Evolutionary conservation across 2,888 invertebrate species (phyloP), one percentile per base, ranked within the genome.

Genomic region (Acanthoscelides obtectus): DNA sequence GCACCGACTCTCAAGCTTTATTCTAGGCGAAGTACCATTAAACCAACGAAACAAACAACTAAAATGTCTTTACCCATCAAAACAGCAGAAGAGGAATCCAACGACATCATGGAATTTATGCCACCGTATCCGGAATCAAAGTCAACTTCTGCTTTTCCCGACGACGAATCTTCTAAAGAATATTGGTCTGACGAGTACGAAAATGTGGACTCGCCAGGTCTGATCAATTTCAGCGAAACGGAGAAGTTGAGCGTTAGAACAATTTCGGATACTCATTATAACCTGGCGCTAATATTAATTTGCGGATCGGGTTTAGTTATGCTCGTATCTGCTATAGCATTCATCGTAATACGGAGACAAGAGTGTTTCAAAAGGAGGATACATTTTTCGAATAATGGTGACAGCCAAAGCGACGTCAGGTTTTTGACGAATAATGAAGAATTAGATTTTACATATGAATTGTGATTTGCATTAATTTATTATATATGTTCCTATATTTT

Each of bases 351-450:
- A 3, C 72, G 67, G 66, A 72, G 70, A 70, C 73, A 71, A 25
- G 69, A 74, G 20, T 73, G 27, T 22, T 69, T 74, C 19, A 75
- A 67, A 45, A 69, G 71, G 25, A 68, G 73, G n/a, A 75, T 77
- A 25, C 67, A 73, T 25, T 74, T 75, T 0, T 75, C 77, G 0
- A 78, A 76, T 66, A 79, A 76, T 67, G 82, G 83, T 1, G 83
- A 83, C 68, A 84, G 84, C 73, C 84, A 84, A 74, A 88, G 89
- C 69, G 89, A 89, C 75, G 88, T 90, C 0, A 81, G 88, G 72
- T 90, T 87, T 80, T 82, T 89, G 66, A 88, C 89, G 0, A 85
- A 87, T 22, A 88, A 89, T 72, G 89, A 90, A 77, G 82, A 86
- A 64, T 79, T 89, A 20, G 88, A 89, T 79, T 88, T 89, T 75